Evolutionary conservation across 92 coral and sea anemone species (phyloP).

Genomic region (Porites lobata): DNA sequence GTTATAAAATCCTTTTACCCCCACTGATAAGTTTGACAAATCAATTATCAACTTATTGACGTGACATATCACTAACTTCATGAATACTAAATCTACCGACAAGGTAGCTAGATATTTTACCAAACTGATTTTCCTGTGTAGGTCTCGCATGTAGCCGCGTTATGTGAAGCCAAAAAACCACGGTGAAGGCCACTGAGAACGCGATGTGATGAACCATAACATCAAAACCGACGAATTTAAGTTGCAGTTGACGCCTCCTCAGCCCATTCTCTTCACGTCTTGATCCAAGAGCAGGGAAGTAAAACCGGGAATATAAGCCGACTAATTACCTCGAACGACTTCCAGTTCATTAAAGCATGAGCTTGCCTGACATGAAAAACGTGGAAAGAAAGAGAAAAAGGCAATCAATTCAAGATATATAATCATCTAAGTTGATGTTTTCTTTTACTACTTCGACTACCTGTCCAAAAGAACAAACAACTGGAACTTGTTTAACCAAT

Average conservation of each 20-base stretch:
- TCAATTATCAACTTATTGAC: not conserved
- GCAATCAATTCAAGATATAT: not conserved
- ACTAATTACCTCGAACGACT: not conserved
- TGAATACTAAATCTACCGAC: not conserved
- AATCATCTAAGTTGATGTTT: not conserved
- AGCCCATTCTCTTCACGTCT: not conserved
- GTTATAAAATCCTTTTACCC: not conserved
- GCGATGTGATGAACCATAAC: not conserved
- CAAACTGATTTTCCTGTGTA: slow-evolving; percentile 8
- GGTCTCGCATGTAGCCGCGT: slow-evolving; percentile 1
- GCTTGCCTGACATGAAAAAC: not conserved
- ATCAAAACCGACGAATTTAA: not conserved
- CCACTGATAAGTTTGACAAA: not conserved
- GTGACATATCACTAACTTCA: not conserved
- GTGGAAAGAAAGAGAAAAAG: not conserved
- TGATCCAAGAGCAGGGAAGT: too few species aligned
- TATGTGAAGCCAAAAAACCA: not conserved
- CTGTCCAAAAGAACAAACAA: not conserved
- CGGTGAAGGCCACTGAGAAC: not conserved
- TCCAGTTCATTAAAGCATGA: not conserved
- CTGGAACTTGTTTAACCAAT: not conserved
- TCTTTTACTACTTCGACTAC: not conserved
- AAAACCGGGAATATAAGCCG: not conserved
- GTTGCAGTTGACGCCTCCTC: not conserved
- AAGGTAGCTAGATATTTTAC: not conserved